Evolutionary conservation across 2,113 vertebrate genomes (phyloP), one percentile per base, ranked within the genome.

Genomic region (Carollia perspicillata): DNA sequence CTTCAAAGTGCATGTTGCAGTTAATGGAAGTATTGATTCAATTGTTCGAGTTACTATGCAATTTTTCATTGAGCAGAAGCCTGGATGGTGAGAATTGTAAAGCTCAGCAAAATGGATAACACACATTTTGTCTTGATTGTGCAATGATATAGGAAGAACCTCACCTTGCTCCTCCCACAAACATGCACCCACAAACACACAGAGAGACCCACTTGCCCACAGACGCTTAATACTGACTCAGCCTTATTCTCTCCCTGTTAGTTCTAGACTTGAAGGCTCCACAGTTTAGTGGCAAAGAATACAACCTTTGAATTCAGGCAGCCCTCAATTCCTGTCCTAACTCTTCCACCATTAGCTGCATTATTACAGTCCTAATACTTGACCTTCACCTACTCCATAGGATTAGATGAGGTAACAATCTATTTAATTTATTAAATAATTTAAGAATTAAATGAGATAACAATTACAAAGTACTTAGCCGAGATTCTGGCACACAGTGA

Each of bases 11-110:
- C 68, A 47, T 88, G 90, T 92, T 95, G 78, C 92, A 89, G 87
- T 96, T 97, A 97, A 97, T 78, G 95, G 92, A 97, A 96, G 84
- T 92, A 96, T 97, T 86, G 96, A 97, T 97, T 92, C 87, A 16
- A 92, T 80, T 94, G 95, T 96, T 86, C 87, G 68, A 90, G 89
- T 95, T 90, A 66, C 78, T 90, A 40, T 80, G 77, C 11, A 92
- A 84, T 96, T 93, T 91, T 92, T 88, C 40, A 77, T 84, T 94
- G 74, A 69, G 75, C 69, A 89, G 71, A 86, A 90, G 33, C 37
- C 74, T 42, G 28, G 40, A 66, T n/a, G 33, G 49, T 20, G 47
- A 69, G 12, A 95, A 93, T 28, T 85, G 49, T 51, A 83, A 90
- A 78, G 66, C 78, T 49, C 40, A 87, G 51, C 63, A 60, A 68